These are phyloP conservation scores for Drosophila cardini DNA, from an alignment of 1,140 invertebrate species.

Conservation along the genomic window DNA sequence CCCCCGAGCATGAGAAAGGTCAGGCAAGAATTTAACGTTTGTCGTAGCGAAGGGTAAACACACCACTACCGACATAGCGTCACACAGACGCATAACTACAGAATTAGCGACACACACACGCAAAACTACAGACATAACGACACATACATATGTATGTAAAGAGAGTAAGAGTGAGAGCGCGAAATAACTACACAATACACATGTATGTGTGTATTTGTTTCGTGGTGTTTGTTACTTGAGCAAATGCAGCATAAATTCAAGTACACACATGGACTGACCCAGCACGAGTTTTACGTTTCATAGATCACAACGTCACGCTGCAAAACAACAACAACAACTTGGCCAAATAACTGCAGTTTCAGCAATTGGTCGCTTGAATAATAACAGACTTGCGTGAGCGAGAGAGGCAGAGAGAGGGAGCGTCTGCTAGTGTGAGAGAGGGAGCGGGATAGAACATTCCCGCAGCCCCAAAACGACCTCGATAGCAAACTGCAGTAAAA, in stretches of 20 bases:
- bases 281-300: conserved; percentile 38
- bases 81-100: conserved; percentile 12
- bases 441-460: conserved; percentile 11
- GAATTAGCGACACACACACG: conserved; percentile 4
- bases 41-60: conserved; percentile 73
- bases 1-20: conserved; percentile 52
- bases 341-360: conserved; percentile 65
- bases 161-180: too few relatives aligned
- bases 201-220: not conserved
- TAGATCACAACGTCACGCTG: conserved; percentile 70
- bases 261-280: conserved; percentile 50
- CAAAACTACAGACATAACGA: not conserved
- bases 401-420: not conserved
- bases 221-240: conserved; percentile 13
- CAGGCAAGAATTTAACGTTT: conserved; percentile 59
- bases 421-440: not conserved
- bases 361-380: conserved; percentile 59
- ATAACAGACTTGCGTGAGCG: not conserved
- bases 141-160: not conserved
- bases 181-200: too few relatives aligned
- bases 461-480: conserved; percentile 62
- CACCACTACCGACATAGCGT: conserved; percentile 41
- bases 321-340: conserved; percentile 53
- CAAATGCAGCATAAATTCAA: conserved; percentile 66
- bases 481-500: conserved; percentile 54